Conservation (phyloP, 2,888 invertebrate genomes). For the Leptopilina drosophilae region DNA sequence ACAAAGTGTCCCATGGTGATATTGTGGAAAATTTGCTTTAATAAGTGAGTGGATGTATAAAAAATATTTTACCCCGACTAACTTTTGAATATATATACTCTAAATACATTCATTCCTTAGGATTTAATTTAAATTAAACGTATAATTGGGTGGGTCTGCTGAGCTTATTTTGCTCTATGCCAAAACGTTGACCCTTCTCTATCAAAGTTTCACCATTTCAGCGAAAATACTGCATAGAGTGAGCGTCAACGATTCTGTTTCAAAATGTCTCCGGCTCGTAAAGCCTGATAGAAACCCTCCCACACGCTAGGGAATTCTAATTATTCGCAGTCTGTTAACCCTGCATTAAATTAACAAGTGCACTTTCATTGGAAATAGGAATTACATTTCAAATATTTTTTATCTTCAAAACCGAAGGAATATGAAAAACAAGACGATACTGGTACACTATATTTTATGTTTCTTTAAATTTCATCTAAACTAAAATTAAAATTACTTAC, state of each 20-base stretch:
- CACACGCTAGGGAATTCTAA: constrained; percentile 10
- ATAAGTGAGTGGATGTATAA: neutral
- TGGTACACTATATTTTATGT: too few species aligned
- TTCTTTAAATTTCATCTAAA: too few species aligned
- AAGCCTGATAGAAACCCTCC: constrained; percentile 28
- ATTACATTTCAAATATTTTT: neutral
- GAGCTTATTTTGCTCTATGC: constrained; percentile 9
- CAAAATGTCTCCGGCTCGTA: constrained; percentile 33
- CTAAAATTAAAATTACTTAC: too few species aligned
- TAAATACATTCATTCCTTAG: constrained; percentile 1
- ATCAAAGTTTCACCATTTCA: constrained; percentile 33
- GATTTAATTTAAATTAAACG: constrained; percentile 24
- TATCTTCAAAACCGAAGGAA: constrained; percentile 38
- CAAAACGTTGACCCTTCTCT: constrained; percentile 33
- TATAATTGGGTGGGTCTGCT: constrained; percentile 14
- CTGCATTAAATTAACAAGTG: constrained; percentile 17
- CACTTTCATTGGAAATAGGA: constrained; percentile 7
- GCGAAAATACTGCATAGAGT: constrained; percentile 30
- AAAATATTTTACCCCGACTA: constrained; percentile 13
- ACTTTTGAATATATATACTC: constrained; percentile 1
- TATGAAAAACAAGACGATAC: constrained; percentile 2
- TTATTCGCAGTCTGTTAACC: constrained; percentile 28
- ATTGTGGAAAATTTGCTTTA: too few species aligned
- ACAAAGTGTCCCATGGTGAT: too few species aligned
- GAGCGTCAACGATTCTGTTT: constrained; percentile 35